phyloP scores from a whole-genome alignment of 37 sponge, comb jelly and placozoan genomes.

The Mnemiopsis leidyi region DNA sequence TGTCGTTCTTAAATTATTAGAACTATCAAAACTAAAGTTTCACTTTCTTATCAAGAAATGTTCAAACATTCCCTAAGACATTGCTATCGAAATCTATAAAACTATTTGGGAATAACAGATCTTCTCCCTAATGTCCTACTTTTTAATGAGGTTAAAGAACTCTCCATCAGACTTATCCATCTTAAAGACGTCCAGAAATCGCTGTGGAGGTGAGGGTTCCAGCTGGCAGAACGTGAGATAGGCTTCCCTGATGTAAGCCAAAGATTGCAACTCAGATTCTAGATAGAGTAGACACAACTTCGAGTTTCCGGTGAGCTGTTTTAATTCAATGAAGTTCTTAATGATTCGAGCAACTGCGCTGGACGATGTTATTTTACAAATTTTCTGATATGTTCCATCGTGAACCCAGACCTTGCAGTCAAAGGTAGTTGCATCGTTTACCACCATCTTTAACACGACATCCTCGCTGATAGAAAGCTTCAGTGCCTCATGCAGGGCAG shows the following conservation, averaged over 20 bases:
- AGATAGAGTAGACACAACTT: conserved; percentile 47
- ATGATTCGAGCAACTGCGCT: background rate
- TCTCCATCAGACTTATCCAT: conserved; percentile 40
- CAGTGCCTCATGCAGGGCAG: conserved; percentile 46
- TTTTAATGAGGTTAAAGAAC: conserved; percentile 60
- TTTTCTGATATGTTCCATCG: conserved; percentile 23
- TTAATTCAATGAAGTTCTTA: conserved; percentile 20
- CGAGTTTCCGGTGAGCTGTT: conserved; percentile 49
- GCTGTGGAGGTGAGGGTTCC: conserved; percentile 41
- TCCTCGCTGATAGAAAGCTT: conserved; percentile 7
- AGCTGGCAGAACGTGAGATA: conserved; percentile 42
- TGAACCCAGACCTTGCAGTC: conserved; percentile 43
- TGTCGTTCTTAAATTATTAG: background rate
- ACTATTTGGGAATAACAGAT: background rate
- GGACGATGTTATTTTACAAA: conserved; percentile 3
- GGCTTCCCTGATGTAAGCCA: conserved; percentile 39
- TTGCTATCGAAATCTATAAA: background rate
- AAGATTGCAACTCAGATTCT: conserved; percentile 26
- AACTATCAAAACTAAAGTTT: background rate
- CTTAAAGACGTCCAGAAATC: conserved; percentile 39
- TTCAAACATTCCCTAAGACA: background rate
- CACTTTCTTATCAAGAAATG: background rate
- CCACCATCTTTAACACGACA: conserved; percentile 25
- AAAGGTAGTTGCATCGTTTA: conserved; percentile 18
- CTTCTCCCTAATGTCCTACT: background rate